These are phyloP conservation scores for Heteronetta atricapilla DNA, from an alignment of 2,113 vertebrate species.

Conservation along the genomic window DNA sequence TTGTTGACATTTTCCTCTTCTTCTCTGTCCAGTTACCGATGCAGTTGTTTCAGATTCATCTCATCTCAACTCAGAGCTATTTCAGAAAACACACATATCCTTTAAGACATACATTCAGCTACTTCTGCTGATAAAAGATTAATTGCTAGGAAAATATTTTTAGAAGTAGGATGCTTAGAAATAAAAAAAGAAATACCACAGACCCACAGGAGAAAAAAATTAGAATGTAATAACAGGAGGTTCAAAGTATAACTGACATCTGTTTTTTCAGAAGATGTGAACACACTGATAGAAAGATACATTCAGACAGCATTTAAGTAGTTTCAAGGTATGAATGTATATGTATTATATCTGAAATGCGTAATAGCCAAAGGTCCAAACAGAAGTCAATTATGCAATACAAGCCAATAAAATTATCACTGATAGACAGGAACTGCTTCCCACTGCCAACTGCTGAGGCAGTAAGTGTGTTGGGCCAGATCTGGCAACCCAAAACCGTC, in stretches of 20 bases:
- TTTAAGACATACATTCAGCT: neutral
- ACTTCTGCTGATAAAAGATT: neutral
- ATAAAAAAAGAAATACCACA: neutral
- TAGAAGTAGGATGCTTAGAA: constrained; percentile 31
- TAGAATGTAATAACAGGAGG: neutral
- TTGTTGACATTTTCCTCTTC: neutral
- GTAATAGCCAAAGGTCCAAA: neutral
- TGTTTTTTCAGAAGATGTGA: neutral
- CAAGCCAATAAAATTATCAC: neutral
- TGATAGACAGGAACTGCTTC: neutral
- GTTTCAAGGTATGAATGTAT: neutral
- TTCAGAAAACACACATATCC: neutral
- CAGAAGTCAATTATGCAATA: neutral
- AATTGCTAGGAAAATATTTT: neutral
- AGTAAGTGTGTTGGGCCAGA: neutral
- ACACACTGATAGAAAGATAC: neutral
- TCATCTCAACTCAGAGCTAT: neutral
- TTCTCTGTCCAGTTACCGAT: neutral
- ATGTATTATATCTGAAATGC: neutral
- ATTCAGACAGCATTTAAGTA: neutral
- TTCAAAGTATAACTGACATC: neutral
- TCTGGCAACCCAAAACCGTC: neutral
- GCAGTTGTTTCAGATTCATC: neutral
- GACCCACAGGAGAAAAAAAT: neutral
- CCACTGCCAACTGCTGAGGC: neutral